Evolutionary conservation across 2,888 invertebrate genomes (phyloP), one percentile per base, ranked within the genome.

Genomic region (Opisthograptis luteolata): DNA sequence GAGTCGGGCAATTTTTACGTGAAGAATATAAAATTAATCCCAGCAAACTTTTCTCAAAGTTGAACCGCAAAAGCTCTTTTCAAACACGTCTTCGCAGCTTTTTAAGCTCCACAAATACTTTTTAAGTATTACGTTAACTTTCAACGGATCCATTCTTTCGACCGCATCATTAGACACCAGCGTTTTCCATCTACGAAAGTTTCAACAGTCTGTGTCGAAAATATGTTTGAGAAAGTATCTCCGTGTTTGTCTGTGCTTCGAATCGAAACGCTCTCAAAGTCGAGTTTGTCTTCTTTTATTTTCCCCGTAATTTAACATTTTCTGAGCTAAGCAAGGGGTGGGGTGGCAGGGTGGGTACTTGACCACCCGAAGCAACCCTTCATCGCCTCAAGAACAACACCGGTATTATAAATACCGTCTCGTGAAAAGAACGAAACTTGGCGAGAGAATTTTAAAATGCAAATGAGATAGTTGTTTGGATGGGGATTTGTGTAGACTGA

Each of bases 381-480:
- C 76, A 70, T 66, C 77, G 72, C 79, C 77, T 81, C 79, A 81
- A 80, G 81, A 82, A 79, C 77, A 79, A 80, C 79, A 81, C 77
- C 73, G 71, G 64, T 62, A 68, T 75, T 80, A 78, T 80, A 75
- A 62, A 75, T 74, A 65, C 67, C 69, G 67, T 68, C 69, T 62
- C 66, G 59, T 53, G 64, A 58, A 64, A 48, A 54, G 45, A 28
- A 42, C 37, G 32, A 45, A 53, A 52, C 37, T 52, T 55, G 46
- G 46, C 37, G 53, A 46, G 54, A 50, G 36, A 31, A 37, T 55
- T 58, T 57, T 55, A 42, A 51, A 59, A 55, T 57, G 50, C 32
- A 59, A 57, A 62, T 55, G 55, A 57, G 57, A 59, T 59, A 55
- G 55, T 55, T 35, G 32, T 2, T 20, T 31, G 22, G 15, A 3